Evolutionary conservation across 2,113 vertebrate species (phyloP).

Genomic region (Lampris megalopsis): DNA sequence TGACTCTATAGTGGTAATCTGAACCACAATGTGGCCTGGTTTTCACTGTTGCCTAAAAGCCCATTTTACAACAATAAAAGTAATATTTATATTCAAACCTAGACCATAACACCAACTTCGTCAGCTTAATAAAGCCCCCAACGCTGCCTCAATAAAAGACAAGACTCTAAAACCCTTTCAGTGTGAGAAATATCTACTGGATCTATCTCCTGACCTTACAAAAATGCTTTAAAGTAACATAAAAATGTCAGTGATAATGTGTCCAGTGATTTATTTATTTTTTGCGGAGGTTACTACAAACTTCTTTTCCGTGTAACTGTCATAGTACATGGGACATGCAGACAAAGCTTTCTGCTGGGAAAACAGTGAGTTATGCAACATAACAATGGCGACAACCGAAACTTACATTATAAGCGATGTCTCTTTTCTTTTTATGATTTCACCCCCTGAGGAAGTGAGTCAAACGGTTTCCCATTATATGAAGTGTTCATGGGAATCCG

Average conservation of each 20-base stretch:
- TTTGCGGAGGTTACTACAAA: slow-evolving; percentile 19
- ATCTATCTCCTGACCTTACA: slow-evolving; percentile 45
- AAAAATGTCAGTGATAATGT: slow-evolving; percentile 26
- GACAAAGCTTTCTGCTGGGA: slow-evolving; percentile 10
- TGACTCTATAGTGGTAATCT: slow-evolving; percentile 60
- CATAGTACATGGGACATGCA: background rate
- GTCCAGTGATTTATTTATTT: background rate
- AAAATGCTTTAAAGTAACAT: slow-evolving; percentile 24
- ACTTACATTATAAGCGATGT: slow-evolving; percentile 3
- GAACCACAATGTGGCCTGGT: slow-evolving; percentile 51
- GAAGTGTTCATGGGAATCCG: no score
- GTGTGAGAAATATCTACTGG: slow-evolving; percentile 47
- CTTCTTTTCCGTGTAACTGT: slow-evolving; percentile 34
- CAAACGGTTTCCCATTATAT: slow-evolving; percentile 22
- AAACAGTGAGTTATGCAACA: slow-evolving; percentile 6
- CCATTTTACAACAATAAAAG: slow-evolving; percentile 37
- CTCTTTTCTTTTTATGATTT: slow-evolving; percentile 39
- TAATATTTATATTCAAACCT: slow-evolving; percentile 28
- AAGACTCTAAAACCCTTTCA: slow-evolving; percentile 45
- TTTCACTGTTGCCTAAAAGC: slow-evolving; percentile 34
- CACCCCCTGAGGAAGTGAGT: slow-evolving; percentile 42
- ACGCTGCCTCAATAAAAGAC: slow-evolving; percentile 57
- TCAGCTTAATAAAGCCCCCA: slow-evolving; percentile 25
- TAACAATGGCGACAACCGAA: slow-evolving; percentile 1
- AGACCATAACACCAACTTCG: background rate